phyloP scores from a whole-genome alignment of 2,888 invertebrate genomes.

The Drosophila falleni region DNA sequence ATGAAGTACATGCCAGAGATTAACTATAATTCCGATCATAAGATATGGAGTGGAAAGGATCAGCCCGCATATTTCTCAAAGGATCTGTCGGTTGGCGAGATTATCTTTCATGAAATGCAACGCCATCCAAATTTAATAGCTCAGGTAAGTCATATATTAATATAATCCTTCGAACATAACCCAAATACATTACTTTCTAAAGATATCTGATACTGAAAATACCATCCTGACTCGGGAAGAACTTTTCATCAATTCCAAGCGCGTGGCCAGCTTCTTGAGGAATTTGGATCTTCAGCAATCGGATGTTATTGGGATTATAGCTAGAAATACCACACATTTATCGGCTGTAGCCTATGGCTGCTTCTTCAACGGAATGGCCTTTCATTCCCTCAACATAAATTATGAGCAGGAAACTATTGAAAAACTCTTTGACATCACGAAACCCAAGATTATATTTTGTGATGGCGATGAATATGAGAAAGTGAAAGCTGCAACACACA shows the following conservation, averaged over 20 bases:
- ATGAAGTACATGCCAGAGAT: constrained; percentile 18
- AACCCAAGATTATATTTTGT: constrained; percentile 48
- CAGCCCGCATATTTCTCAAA: constrained; percentile 24
- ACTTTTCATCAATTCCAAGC: constrained; percentile 42
- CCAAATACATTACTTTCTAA: not conserved
- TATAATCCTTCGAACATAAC: too few relatives aligned
- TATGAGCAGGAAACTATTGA: constrained; percentile 32
- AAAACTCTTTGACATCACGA: constrained; percentile 42
- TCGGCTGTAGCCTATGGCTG: constrained; percentile 54
- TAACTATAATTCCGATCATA: constrained; percentile 25
- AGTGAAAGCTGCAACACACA: constrained; percentile 16
- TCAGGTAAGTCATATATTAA: constrained; percentile 20
- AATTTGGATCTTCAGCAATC: constrained; percentile 44
- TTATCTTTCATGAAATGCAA: constrained; percentile 33
- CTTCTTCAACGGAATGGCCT: constrained; percentile 52
- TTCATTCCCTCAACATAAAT: constrained; percentile 44
- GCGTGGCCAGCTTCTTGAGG: constrained; percentile 48
- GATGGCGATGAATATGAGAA: constrained; percentile 35
- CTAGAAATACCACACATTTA: constrained; percentile 57
- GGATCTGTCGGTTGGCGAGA: constrained; percentile 49
- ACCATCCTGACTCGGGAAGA: constrained; percentile 37
- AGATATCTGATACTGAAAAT: constrained; percentile 53
- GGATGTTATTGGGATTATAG: constrained; percentile 61
- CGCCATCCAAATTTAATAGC: constrained; percentile 29
- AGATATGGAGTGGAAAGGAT: constrained; percentile 45